Evolutionary conservation across 92 coral and sea anemone species (phyloP), one percentile per base, ranked within the genome.

Genomic region (Phenganax stokvisi): DNA sequence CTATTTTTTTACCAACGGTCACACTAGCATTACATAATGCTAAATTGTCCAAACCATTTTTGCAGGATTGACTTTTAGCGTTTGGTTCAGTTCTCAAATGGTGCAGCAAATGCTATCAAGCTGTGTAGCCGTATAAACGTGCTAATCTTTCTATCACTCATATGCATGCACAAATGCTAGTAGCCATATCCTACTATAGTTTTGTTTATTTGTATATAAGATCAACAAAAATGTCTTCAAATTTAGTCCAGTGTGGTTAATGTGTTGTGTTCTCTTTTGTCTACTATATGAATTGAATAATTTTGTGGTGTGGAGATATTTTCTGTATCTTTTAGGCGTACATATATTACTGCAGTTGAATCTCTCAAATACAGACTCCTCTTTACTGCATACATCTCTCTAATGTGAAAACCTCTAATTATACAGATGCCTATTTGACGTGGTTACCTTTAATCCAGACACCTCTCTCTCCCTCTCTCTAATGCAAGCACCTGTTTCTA

Each of bases 1-100:
- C 57, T 81, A 76, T 56, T 83, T 20, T 17, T 20, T 57, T 51
- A 59, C 37, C 51, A 16, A 16, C 8, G 11, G 25, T 55, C 61
- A 74, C 16, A 75, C 59, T 77, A 37, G 47, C 47, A 37, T 37
- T 37, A 37, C 47, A 37, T 37, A 37, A 37, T 37, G 47, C 47
- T 37, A 37, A 37, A 37, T 7, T 77, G 81, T 56, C 80, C 81
- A 64, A 31, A 79, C 2, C 47, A 5, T 60, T 77, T 77, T 77
- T 79, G 51, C 83, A 79, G 83, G 74, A 53, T 20, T 79, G 83
- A 77, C 47, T 30, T 67, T 68, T 10, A 68, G 7, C 73, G 15
- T 27, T 27, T 64, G 70, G 37, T 64, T 6, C 10, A 10, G 73
- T 17, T 52, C 54, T 20, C 31, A 68, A 68, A 28, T 64, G 70